A percentile compares a stretch with the other conserved stretches of the same genome.
Evolutionary conservation across 1,140 invertebrate species (phyloP).

Genomic region (Teleopsis dalmanni): DNA sequence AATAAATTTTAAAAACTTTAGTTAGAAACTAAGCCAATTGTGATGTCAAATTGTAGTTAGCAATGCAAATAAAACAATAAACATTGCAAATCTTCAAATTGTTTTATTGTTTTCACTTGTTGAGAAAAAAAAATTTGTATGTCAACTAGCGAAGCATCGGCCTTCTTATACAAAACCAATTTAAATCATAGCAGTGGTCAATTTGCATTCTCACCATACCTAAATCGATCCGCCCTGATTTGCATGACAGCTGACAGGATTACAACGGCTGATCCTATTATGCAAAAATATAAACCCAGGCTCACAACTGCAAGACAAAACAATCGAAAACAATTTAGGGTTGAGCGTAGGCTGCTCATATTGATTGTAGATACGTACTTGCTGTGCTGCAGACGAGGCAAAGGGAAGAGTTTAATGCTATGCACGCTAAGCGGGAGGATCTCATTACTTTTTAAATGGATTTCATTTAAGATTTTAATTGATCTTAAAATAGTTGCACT

Average conservation of each 20-base stretch:
- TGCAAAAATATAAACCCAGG: background rate
- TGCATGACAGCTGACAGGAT: background rate
- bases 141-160: no score
- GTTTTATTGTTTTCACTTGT: no score
- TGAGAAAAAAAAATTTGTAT: no score
- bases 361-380: background rate
- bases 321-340: background rate
- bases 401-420: background rate
- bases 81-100: no score
- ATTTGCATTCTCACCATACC: slow-evolving; percentile 6
- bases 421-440: background rate
- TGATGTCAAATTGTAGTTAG: no score
- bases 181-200: background rate
- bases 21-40: no score
- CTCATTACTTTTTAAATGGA: slow-evolving; percentile 42
- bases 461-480: slow-evolving; percentile 44
- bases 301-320: background rate
- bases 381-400: background rate
- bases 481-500: slow-evolving; percentile 38
- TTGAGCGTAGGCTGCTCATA: background rate
- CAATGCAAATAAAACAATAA: no score
- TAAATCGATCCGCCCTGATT: slow-evolving; percentile 7
- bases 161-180: no score
- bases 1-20: no score
- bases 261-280: background rate